Conservation (phyloP, 2,113 vertebrate species). For the Stegastes partitus region DNA sequence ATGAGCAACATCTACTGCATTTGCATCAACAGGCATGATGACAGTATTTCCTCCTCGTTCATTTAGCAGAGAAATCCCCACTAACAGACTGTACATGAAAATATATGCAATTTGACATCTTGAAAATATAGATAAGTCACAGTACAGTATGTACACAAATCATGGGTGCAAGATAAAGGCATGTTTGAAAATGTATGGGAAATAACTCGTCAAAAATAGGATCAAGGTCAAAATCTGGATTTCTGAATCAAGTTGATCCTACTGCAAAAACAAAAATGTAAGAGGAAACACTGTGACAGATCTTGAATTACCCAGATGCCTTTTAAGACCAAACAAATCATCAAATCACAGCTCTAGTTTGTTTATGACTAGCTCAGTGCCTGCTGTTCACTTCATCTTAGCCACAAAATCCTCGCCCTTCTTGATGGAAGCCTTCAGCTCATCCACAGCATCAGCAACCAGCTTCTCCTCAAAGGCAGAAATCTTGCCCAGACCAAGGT, state of each 20-base stretch:
- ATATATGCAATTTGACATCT: conserved; percentile 52
- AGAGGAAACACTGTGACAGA: conserved; percentile 68
- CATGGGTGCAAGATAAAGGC: conserved; percentile 36
- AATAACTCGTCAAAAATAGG: background rate
- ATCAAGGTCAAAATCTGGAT: conserved; percentile 30
- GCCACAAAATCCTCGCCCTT: conserved; percentile 97
- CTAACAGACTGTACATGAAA: conserved; percentile 55
- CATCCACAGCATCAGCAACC: conserved; percentile 88
- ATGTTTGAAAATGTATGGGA: conserved; percentile 8
- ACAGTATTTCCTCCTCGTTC: conserved; percentile 68
- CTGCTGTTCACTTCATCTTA: conserved; percentile 89
- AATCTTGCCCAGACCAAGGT: conserved; percentile 93
- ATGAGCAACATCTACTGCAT: conserved; percentile 65
- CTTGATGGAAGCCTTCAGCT: conserved; percentile 97
- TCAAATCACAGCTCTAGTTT: conserved; percentile 46
- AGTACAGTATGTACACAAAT: conserved; percentile 59
- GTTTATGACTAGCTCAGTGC: conserved; percentile 3
- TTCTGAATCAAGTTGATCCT: conserved; percentile 8
- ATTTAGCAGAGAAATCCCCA: conserved; percentile 44
- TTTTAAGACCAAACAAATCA: conserved; percentile 63
- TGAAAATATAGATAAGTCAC: conserved; percentile 59
- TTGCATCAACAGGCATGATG: conserved; percentile 59
- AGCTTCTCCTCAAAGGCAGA: conserved; percentile 95
- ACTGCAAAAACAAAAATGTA: conserved; percentile 47
- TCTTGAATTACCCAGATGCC: conserved; percentile 52